Evolutionary conservation across 1,140 invertebrate species (phyloP).

Genomic region (Cheumatopsyche charites): DNA sequence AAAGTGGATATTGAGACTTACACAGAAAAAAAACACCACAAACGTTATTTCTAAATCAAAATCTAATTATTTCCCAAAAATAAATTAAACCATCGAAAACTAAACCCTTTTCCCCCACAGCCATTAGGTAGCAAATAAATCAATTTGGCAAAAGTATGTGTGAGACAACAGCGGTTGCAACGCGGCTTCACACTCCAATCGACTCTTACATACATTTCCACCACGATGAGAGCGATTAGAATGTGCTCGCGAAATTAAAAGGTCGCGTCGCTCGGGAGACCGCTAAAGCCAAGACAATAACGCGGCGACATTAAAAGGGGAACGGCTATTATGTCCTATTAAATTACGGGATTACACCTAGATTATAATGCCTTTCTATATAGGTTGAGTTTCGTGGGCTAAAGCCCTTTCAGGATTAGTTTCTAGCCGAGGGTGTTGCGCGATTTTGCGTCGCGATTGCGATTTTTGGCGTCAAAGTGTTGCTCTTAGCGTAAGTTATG

Average conservation of each 20-base stretch:
- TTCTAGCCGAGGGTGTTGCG: too few species aligned
- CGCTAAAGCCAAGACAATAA: slow-evolving; percentile 26
- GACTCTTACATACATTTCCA: slow-evolving; percentile 42
- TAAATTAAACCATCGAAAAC: neutral
- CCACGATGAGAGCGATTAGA: slow-evolving; percentile 31
- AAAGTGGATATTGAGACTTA: too few species aligned
- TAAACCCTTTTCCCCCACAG: neutral
- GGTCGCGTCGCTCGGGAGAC: slow-evolving; percentile 31
- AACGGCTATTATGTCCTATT: slow-evolving; percentile 11
- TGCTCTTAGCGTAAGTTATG: too few species aligned
- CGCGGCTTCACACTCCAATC: slow-evolving; percentile 37
- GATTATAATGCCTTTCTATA: neutral
- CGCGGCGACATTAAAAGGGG: slow-evolving; percentile 36
- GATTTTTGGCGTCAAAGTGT: too few species aligned
- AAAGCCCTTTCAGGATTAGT: too few species aligned
- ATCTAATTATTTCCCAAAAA: too few species aligned
- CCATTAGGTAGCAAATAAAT: slow-evolving; percentile 5
- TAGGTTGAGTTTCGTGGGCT: too few species aligned
- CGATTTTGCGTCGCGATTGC: too few species aligned
- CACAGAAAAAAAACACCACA: too few species aligned
- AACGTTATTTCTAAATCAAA: too few species aligned
- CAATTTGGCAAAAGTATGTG: neutral
- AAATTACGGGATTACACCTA: slow-evolving; percentile 25
- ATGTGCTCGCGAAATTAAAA: slow-evolving; percentile 45
- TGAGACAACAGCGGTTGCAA: neutral